Evolutionary conservation across 2,113 vertebrate species (phyloP).

Genomic region (Xenopus borealis): DNA sequence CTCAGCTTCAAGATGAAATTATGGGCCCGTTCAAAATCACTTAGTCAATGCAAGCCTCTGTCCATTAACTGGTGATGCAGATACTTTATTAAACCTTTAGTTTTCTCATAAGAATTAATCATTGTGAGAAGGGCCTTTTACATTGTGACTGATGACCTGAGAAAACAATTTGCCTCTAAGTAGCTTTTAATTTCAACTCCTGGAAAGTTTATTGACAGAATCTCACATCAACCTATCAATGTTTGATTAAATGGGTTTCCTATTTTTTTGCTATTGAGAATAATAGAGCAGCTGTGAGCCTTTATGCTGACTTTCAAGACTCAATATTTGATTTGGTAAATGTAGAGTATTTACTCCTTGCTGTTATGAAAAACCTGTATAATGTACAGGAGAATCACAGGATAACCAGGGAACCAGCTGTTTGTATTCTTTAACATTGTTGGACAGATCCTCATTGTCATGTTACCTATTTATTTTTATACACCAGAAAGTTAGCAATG

Average conservation of each 20-base stretch:
- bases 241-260: conserved; percentile 85
- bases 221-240: conserved; percentile 92
- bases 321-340: conserved; percentile 93
- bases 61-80: conserved; percentile 85
- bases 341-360: conserved; percentile 81
- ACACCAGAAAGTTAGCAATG: too few relatives aligned
- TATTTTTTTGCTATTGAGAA: conserved; percentile 93
- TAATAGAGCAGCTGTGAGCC: conserved; percentile 79
- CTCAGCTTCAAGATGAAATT: conserved; percentile 97
- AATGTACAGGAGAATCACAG: too few relatives aligned
- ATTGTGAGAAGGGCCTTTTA: conserved; percentile 85
- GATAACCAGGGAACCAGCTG: too few relatives aligned
- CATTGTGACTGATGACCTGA: conserved; percentile 90
- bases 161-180: conserved; percentile 97
- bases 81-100: conserved; percentile 79
- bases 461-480: too few relatives aligned
- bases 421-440: too few relatives aligned
- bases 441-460: too few relatives aligned
- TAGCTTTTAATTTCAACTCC: conserved; percentile 96
- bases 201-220: conserved; percentile 88
- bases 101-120: conserved; percentile 89
- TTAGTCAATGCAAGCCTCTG: conserved; percentile 88
- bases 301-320: conserved; percentile 83
- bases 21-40: conserved; percentile 93
- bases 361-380: conserved; percentile 75